These are phyloP conservation scores for Bombyx huttoni DNA, from an alignment of 2,888 invertebrate species.

Conservation along the genomic window DNA sequence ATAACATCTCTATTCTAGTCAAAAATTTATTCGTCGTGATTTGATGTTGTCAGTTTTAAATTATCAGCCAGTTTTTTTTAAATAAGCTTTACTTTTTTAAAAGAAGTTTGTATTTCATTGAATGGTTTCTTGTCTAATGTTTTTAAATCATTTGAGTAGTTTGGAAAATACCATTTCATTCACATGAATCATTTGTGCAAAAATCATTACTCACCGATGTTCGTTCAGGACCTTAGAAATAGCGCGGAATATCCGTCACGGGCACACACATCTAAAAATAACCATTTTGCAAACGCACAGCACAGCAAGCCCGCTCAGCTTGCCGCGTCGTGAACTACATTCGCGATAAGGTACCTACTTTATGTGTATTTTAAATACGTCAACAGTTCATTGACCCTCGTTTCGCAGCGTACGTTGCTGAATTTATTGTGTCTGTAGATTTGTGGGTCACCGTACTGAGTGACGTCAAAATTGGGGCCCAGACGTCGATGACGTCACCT, in stretches of 20 bases:
- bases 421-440: conserved; percentile 71
- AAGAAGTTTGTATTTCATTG: not conserved
- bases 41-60: not conserved
- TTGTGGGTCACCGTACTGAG: conserved; percentile 66
- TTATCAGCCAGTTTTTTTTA: not conserved
- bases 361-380: conserved; percentile 69
- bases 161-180: conserved; percentile 11
- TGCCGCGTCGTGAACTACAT: conserved; percentile 55
- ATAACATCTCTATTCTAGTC: not conserved
- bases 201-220: conserved; percentile 22
- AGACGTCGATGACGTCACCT: conserved; percentile 57
- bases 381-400: conserved; percentile 65
- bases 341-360: conserved; percentile 61
- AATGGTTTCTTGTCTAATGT: not conserved
- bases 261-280: conserved; percentile 58
- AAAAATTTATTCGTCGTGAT: not conserved
- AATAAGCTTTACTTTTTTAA: not conserved
- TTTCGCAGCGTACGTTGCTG: conserved; percentile 60
- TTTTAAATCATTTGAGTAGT: not conserved
- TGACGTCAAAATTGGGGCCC: conserved; percentile 60
- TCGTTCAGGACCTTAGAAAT: conserved; percentile 38
- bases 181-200: not conserved
- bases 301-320: conserved; percentile 43
- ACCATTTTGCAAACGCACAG: conserved; percentile 59
- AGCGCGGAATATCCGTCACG: conserved; percentile 53